phyloP scores from a whole-genome alignment of 2,113 vertebrate species.

The Guaruba guarouba region DNA sequence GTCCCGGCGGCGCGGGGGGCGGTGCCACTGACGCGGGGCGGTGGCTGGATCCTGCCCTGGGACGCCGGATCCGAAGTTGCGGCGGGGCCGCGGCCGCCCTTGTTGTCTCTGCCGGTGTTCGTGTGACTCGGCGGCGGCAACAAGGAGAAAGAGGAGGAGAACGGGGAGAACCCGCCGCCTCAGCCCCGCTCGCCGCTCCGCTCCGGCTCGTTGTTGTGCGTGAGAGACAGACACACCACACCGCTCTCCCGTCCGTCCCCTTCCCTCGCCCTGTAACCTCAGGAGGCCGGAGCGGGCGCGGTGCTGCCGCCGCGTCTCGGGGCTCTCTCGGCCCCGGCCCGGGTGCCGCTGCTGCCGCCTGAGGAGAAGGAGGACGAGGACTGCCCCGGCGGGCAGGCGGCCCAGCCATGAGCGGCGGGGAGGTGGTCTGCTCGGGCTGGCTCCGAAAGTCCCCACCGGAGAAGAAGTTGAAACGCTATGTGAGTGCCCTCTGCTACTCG shows the following conservation, averaged over 20 bases:
- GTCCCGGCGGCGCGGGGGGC: neutral
- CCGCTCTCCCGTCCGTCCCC: neutral
- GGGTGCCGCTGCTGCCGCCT: neutral
- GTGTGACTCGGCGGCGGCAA: constrained; percentile 4
- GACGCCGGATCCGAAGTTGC: constrained; percentile 24
- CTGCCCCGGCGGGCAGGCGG: constrained; percentile 34
- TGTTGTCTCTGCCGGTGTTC: neutral
- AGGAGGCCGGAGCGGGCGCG: constrained; percentile 41
- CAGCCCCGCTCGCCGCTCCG: neutral
- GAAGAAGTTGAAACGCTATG: constrained; percentile 99
- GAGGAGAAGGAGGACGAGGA: neutral
- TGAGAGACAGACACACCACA: neutral
- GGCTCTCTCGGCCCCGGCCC: neutral
- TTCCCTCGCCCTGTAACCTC: constrained; percentile 1
- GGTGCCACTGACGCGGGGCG: neutral
- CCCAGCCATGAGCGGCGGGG: constrained; percentile 89
- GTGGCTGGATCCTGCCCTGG: neutral
- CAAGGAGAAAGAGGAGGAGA: neutral
- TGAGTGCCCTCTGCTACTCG: constrained; percentile 77
- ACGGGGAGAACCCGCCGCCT: neutral
- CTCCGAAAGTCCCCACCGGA: constrained; percentile 96
- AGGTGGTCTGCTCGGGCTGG: constrained; percentile 93
- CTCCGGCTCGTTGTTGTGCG: neutral
- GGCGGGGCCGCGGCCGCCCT: neutral
- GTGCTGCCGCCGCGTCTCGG: neutral